Conservation (phyloP, 2,113 vertebrate species). For the Pterocles gutturalis region DNA sequence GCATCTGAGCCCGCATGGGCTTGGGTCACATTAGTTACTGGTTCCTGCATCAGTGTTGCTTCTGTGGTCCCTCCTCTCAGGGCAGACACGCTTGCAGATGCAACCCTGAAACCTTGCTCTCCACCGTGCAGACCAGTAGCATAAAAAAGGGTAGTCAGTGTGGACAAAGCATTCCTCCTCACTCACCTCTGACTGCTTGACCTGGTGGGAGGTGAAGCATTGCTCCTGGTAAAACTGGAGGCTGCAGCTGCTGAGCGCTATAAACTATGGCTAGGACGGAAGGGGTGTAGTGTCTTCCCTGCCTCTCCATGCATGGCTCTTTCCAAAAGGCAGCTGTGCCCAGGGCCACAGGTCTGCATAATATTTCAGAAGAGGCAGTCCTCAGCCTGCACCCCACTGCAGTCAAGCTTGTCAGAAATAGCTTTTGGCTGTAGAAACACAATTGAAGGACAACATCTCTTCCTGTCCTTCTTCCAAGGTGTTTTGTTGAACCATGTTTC, state of each 20-base stretch:
- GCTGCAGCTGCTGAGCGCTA: fast-evolving
- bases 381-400: background rate
- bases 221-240: background rate
- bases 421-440: background rate
- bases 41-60: background rate
- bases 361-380: background rate
- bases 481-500: background rate
- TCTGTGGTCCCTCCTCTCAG: background rate
- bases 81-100: background rate
- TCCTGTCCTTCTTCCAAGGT: background rate
- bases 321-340: background rate
- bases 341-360: background rate
- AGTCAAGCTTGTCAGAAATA: background rate
- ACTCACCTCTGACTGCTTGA: background rate
- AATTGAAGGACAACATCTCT: background rate
- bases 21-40: fast-evolving
- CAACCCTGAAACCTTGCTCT: background rate
- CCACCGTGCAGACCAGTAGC: background rate
- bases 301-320: fast-evolving
- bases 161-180: background rate
- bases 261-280: background rate
- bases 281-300: background rate
- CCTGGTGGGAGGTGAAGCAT: background rate
- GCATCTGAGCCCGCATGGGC: background rate
- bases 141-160: background rate